These are phyloP conservation scores for Mormyrus lacerda DNA, from an alignment of 2,113 vertebrate genomes.

Conservation along the genomic window DNA sequence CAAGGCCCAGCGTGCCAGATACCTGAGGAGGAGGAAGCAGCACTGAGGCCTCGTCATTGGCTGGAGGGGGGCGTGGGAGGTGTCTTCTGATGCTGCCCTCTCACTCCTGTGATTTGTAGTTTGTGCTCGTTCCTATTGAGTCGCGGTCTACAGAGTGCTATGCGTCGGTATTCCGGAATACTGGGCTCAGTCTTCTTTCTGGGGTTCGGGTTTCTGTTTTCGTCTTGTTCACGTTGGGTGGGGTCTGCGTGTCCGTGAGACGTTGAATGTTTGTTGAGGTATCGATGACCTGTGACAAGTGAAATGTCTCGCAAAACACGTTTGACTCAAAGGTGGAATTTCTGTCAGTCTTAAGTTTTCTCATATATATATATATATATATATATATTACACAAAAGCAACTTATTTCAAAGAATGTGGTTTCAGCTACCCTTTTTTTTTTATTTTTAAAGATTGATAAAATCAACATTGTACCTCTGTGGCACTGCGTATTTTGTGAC, in stretches of 20 bases:
- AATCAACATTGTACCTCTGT: not conserved
- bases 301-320: not conserved
- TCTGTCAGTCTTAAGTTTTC: not conserved
- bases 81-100: not conserved
- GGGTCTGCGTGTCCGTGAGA: not conserved
- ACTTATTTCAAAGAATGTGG: not conserved
- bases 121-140: not conserved
- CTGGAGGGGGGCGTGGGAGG: not conserved
- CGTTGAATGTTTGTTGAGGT: not conserved
- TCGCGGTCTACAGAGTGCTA: not conserved
- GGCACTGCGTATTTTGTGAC: not conserved
- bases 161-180: not conserved
- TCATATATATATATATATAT: not conserved
- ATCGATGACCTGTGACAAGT: not conserved
- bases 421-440: not conserved
- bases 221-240: not conserved
- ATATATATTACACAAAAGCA: not conserved
- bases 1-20: constrained; percentile 62
- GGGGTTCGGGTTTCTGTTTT: not conserved
- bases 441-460: not conserved
- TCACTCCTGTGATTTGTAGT: not conserved
- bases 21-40: constrained; percentile 69
- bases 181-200: not conserved
- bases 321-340: not conserved
- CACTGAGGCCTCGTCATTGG: constrained; percentile 34